Evolutionary conservation across 2,113 vertebrate species (phyloP).

Genomic region (Vulpes vulpes): DNA sequence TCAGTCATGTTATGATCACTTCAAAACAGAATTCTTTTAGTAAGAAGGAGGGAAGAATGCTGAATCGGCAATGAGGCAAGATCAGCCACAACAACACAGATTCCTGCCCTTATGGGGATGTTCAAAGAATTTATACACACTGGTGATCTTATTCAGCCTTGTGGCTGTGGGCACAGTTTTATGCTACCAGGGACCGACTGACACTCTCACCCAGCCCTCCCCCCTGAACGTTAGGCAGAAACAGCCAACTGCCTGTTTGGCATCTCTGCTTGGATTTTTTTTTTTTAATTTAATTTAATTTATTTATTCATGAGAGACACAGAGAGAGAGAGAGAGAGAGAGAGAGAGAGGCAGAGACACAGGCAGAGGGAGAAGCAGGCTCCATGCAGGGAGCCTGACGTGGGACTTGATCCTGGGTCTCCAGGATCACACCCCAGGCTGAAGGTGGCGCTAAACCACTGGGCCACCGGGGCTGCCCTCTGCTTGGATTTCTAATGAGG

Average conservation of each 20-base stretch:
- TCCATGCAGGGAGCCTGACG: too few species aligned
- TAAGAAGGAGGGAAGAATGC: background rate
- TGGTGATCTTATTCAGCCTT: background rate
- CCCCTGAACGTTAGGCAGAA: background rate
- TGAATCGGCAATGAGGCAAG: background rate
- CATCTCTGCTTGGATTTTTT: background rate
- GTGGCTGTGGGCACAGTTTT: background rate
- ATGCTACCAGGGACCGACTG: background rate
- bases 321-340: too few species aligned
- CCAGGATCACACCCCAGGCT: too few species aligned
- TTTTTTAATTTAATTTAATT: too few species aligned
- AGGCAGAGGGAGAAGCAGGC: too few species aligned
- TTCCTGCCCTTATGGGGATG: background rate
- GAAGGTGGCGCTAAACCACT: too few species aligned
- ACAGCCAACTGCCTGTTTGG: background rate
- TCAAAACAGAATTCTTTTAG: background rate
- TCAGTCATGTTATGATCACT: background rate
- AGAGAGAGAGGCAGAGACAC: too few species aligned
- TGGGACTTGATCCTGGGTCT: too few species aligned
- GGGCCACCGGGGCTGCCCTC: too few species aligned
- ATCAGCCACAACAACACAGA: background rate
- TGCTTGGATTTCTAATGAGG: background rate
- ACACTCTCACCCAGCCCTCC: background rate
- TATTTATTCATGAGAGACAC: too few species aligned
- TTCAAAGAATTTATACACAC: background rate